phyloP scores from a whole-genome alignment of 2,113 vertebrate genomes.

The Scytalopus superciliaris region DNA sequence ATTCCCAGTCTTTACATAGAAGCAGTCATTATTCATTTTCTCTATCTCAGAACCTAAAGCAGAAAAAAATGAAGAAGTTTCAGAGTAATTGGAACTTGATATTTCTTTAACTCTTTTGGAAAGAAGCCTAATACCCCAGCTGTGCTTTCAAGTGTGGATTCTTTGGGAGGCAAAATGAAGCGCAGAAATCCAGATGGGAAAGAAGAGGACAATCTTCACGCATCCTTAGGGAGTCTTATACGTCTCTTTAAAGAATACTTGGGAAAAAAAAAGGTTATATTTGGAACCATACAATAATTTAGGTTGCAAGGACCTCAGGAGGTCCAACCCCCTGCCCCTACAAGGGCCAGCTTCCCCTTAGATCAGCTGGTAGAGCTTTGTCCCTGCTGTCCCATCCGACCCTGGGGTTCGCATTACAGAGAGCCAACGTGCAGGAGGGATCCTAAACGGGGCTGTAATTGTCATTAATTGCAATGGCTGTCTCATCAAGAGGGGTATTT shows the following conservation, averaged over 20 bases:
- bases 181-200: neutral
- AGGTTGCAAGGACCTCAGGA: neutral
- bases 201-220: neutral
- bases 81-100: neutral
- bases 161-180: conserved; percentile 8
- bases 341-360: neutral
- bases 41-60: neutral
- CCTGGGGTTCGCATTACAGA: neutral
- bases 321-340: neutral
- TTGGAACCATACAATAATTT: neutral
- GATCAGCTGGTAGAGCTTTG: neutral
- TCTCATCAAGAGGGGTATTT: neutral
- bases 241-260: neutral
- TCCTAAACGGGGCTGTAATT: neutral
- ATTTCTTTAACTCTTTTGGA: conserved; percentile 5
- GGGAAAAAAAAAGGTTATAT: neutral
- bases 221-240: neutral
- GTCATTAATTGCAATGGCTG: neutral
- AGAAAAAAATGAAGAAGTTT: neutral
- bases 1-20: neutral
- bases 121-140: neutral
- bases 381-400: fast-evolving
- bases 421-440: neutral
- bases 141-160: conserved; percentile 2
- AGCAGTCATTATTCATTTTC: neutral